phyloP scores from a whole-genome alignment of 2,888 invertebrate genomes.

The Cantharis nigra region DNA sequence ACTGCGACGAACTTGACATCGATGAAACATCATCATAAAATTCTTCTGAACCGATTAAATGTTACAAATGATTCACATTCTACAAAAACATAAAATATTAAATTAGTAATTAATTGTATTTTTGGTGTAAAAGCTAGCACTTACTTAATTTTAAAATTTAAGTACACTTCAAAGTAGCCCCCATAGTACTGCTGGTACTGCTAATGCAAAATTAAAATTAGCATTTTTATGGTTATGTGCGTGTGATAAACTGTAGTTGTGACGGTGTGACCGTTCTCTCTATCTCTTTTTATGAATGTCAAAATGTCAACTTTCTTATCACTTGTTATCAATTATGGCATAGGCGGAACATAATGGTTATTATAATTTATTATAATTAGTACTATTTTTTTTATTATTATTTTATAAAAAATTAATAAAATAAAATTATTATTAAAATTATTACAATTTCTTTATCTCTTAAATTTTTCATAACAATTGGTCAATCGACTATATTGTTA shows the following conservation, averaged over 20 bases:
- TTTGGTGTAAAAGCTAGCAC: not conserved
- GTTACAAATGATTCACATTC: not conserved
- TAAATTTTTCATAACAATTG: no score
- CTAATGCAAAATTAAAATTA: not conserved
- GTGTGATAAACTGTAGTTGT: not conserved
- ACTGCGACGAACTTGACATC: not conserved
- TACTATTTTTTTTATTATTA: no score
- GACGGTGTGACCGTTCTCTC: not conserved
- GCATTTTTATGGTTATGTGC: not conserved
- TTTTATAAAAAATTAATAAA: no score
- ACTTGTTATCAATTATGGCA: no score
- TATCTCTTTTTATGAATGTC: not conserved
- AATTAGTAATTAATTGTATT: not conserved
- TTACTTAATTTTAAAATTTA: not conserved
- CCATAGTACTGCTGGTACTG: not conserved
- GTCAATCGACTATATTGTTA: no score
- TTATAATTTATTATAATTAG: no score
- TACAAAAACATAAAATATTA: not conserved
- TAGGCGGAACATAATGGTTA: no score
- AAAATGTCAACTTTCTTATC: no score
- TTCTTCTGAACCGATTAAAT: not conserved
- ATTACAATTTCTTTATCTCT: no score
- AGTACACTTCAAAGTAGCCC: not conserved
- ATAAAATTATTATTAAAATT: no score
- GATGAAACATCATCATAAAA: not conserved